phyloP scores from a whole-genome alignment of 2,888 invertebrate genomes.

The Syrphus vitripennis region DNA sequence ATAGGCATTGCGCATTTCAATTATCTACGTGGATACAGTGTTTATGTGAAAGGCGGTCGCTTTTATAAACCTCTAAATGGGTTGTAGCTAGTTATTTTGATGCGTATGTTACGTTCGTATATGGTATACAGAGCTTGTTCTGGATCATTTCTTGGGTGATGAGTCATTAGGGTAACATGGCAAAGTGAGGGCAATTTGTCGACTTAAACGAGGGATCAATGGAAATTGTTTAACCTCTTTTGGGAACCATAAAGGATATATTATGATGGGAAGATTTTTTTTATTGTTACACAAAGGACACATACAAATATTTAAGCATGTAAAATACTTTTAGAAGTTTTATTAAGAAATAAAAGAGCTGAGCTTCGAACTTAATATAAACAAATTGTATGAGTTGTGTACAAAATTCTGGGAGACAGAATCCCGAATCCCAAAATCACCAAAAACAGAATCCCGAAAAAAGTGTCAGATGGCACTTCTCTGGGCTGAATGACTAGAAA shows the following conservation, averaged over 20 bases:
- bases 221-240: constrained; percentile 45
- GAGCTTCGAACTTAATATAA: not conserved
- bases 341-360: not conserved
- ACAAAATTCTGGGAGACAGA: too few relatives aligned
- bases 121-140: not conserved
- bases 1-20: constrained; percentile 69
- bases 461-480: too few relatives aligned
- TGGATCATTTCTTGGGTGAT: constrained; percentile 19
- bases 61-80: constrained; percentile 54
- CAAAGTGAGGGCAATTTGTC: constrained; percentile 57
- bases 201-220: constrained; percentile 50
- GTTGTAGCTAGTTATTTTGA: constrained; percentile 47
- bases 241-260: too few relatives aligned
- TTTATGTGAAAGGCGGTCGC: constrained; percentile 68
- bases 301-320: too few relatives aligned
- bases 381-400: not conserved
- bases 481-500: too few relatives aligned
- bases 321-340: too few relatives aligned
- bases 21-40: constrained; percentile 68
- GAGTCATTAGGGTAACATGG: constrained; percentile 64
- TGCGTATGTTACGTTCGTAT: not conserved
- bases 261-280: not conserved
- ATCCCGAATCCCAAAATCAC: too few relatives aligned
- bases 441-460: too few relatives aligned
- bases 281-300: not conserved